Evolutionary conservation across 2,113 vertebrate genomes (phyloP), one percentile per base, ranked within the genome.

Genomic region (Zapornia atra): DNA sequence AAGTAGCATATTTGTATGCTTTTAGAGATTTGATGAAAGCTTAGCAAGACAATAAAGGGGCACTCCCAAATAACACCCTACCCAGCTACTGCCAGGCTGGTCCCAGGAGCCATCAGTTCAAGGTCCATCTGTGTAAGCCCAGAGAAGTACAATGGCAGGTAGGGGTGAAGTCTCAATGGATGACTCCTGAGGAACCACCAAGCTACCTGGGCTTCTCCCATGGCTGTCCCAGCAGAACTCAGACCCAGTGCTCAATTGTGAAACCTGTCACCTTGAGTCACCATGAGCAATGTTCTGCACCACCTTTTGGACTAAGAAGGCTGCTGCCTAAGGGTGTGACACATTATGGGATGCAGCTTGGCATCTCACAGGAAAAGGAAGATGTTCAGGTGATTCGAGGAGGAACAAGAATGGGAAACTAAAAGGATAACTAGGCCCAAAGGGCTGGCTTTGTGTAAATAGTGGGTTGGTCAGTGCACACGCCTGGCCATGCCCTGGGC

Each of bases 231-330:
- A 66, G 51, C 15, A 79, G 11, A 88, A 1, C 10, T 9, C 56
- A 79, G 13, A 13, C 6, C 10, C n/a, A 9, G 14, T 31, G 25
- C 31, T 13, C 31, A 31, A 7, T 2, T 78, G 15, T 70, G 50
- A 73, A 69, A 26, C 7, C 3, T 5, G 0, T n/a, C 31, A 56
- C 54, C 12, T 3, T 2, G 14, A 57, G 20, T 44, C 8, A 11
- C 7, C 0, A 0, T 21, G 15, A 86, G 28, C 9, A 72, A 38
- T 9, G 20, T 33, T 44, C 22, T 61, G 46, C 26, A 25, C 56
- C 34, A 34, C 22, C 9, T 80, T 85, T 46, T 79, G 76, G 66
- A 44, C 15, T 36, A 17, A 29, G n/a, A 29, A 11, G 4, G 7
- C 21, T 56, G 5, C 11, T 36, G 33, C 34, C 21, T 40, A 26